Percentiles rank a stretch among this genome's conserved stretches.
phyloP scores from a whole-genome alignment of 2,888 invertebrate species.

The Ochropacha duplaris region DNA sequence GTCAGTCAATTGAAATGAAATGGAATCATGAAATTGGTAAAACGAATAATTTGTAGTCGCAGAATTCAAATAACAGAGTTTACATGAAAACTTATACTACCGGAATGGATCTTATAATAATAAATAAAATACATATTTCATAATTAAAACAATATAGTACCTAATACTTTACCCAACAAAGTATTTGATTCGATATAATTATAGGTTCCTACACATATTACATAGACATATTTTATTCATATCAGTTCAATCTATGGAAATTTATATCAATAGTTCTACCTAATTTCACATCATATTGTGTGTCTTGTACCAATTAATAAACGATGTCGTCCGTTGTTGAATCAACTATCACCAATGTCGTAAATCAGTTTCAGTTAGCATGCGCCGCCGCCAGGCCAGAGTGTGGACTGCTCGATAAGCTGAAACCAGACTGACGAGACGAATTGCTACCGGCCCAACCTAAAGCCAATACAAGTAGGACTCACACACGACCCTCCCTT shows the following conservation, averaged over 20 bases:
- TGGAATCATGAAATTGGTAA: neutral
- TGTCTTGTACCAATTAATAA: conserved; percentile 55
- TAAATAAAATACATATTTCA: neutral
- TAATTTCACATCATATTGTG: conserved; percentile 30
- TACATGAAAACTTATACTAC: neutral
- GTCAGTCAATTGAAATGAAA: neutral
- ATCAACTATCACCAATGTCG: conserved; percentile 62
- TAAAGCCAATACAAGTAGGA: conserved; percentile 37
- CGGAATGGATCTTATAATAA: neutral
- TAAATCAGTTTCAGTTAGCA: conserved; percentile 76
- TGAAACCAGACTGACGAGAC: conserved; percentile 59
- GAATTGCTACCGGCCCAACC: conserved; percentile 51
- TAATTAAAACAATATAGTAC: no score
- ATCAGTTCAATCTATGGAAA: neutral
- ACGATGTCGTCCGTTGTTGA: conserved; percentile 47
- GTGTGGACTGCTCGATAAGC: conserved; percentile 72
- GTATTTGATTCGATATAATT: no score
- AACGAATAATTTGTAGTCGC: no score
- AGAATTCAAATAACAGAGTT: neutral
- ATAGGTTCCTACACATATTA: neutral
- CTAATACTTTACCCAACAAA: no score
- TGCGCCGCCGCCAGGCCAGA: conserved; percentile 55
- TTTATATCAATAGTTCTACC: conserved; percentile 11
- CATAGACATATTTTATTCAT: neutral
- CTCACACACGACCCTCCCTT: conserved; percentile 26